Evolutionary conservation across 2,113 vertebrate genomes (phyloP).

Genomic region (Arothron firmamentum): DNA sequence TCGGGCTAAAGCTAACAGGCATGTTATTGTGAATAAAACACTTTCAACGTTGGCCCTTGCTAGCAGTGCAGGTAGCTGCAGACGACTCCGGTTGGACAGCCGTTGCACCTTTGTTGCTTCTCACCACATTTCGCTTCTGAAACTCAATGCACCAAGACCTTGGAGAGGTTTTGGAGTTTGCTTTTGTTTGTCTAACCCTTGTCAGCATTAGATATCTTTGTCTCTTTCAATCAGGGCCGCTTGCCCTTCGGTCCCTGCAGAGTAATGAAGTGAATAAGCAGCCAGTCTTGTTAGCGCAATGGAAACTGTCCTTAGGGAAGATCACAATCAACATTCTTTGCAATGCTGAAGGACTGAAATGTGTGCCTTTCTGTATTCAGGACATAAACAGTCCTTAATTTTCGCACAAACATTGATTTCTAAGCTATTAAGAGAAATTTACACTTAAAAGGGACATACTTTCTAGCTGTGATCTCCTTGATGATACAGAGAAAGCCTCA

Average conservation of each 20-base stretch:
- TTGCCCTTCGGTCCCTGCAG: constrained; percentile 6
- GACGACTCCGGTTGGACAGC: too few species aligned
- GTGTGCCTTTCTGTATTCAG: constrained; percentile 15
- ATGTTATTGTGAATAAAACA: too few species aligned
- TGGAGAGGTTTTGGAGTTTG: background rate
- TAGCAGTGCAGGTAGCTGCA: too few species aligned
- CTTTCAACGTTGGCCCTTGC: too few species aligned
- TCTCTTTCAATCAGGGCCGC: background rate
- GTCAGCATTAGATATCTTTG: constrained; percentile 5
- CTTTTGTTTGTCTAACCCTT: background rate
- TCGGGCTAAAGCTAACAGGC: background rate
- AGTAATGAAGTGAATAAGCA: constrained; percentile 42
- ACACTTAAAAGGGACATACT: too few species aligned
- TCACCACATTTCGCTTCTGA: background rate
- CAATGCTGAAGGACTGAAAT: constrained; percentile 6
- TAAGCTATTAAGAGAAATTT: too few species aligned
- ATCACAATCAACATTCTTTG: constrained; percentile 24
- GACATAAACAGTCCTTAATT: background rate
- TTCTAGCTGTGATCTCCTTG: too few species aligned
- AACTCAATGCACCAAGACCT: background rate
- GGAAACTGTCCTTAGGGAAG: constrained; percentile 26
- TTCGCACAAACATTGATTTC: constrained; percentile 1
- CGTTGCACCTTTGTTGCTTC: background rate
- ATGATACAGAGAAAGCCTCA: background rate
- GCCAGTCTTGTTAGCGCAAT: constrained; percentile 22